Conservation (phyloP, 2,888 invertebrate genomes). For the Meandrusa payeni region DNA sequence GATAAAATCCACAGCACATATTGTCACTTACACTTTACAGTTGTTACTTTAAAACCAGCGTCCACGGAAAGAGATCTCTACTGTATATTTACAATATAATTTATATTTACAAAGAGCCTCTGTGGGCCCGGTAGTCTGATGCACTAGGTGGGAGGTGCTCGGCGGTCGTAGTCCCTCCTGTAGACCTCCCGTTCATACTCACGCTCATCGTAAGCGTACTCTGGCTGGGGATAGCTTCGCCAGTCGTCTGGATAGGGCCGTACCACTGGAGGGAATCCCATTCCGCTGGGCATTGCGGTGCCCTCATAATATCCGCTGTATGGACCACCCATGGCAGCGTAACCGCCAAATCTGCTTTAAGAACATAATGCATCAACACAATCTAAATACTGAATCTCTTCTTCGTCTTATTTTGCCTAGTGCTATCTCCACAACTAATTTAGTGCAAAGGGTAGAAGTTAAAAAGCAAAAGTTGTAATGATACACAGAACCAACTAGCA, state of each 20-base stretch:
- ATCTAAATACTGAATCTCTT: too few species aligned
- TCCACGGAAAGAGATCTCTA: slow-evolving; percentile 55
- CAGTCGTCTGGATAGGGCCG: slow-evolving; percentile 72
- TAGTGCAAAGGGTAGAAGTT: too few species aligned
- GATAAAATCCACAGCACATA: slow-evolving; percentile 78
- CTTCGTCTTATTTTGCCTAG: too few species aligned
- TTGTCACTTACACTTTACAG: slow-evolving; percentile 74
- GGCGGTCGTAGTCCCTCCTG: slow-evolving; percentile 83
- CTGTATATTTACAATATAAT: slow-evolving; percentile 62
- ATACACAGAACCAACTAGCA: too few species aligned
- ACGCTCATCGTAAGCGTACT: slow-evolving; percentile 77
- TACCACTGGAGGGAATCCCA: slow-evolving; percentile 75
- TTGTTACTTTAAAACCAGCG: slow-evolving; percentile 54
- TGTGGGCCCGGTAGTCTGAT: slow-evolving; percentile 20
- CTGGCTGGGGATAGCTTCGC: slow-evolving; percentile 71
- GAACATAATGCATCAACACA: not conserved
- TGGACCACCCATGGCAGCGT: slow-evolving; percentile 68
- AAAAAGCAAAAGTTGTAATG: too few species aligned
- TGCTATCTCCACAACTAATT: too few species aligned
- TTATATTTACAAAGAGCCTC: slow-evolving; percentile 57
- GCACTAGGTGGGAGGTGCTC: slow-evolving; percentile 81
- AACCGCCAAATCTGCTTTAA: slow-evolving; percentile 59
- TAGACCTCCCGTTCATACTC: slow-evolving; percentile 80
- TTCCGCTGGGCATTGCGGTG: slow-evolving; percentile 68
- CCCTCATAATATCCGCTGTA: slow-evolving; percentile 68